Percentiles rank a stretch among this genome's conserved stretches.
These are phyloP conservation scores for Onchidella celtica DNA, from an alignment of 2,888 invertebrate genomes.

Conservation along the genomic window DNA sequence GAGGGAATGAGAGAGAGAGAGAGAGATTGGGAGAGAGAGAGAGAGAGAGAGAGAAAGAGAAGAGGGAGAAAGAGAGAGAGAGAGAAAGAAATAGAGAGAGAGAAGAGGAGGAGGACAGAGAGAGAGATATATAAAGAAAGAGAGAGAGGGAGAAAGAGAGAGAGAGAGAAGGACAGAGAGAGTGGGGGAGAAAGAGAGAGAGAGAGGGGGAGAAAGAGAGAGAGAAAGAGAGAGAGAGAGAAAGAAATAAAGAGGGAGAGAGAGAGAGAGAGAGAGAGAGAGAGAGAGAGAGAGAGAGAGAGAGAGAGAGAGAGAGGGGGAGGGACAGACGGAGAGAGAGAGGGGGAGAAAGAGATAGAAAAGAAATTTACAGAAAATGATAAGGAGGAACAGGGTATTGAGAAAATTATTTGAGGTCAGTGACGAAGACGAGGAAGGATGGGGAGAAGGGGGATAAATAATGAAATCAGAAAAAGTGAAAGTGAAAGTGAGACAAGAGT, in stretches of 20 bases:
- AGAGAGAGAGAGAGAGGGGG: neutral
- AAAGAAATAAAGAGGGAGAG: neutral
- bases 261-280: neutral
- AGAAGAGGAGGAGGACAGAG: too few species aligned
- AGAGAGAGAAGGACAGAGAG: too few species aligned
- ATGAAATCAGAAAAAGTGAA: neutral
- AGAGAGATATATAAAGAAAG: too few species aligned
- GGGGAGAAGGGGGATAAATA: neutral
- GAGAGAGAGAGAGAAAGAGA: neutral
- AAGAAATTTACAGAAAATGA: neutral
- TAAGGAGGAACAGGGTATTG: neutral
- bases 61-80: neutral
- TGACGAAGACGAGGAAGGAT: neutral
- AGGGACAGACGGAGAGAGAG: neutral
- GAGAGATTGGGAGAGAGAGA: too few species aligned
- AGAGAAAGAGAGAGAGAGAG: conserved; percentile 20
- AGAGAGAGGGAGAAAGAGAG: too few species aligned
- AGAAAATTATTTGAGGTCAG: too few species aligned
- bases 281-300: neutral
- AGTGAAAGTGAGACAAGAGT: neutral
- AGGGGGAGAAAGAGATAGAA: neutral
- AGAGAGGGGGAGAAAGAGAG: neutral
- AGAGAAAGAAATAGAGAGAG: too few species aligned
- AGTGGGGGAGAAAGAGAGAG: too few species aligned
- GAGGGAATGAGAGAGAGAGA: neutral